Percentiles rank a stretch among this genome's conserved stretches.
These are phyloP conservation scores for Protophormia terraenovae DNA, from an alignment of 2,888 invertebrate genomes.

Conservation along the genomic window DNA sequence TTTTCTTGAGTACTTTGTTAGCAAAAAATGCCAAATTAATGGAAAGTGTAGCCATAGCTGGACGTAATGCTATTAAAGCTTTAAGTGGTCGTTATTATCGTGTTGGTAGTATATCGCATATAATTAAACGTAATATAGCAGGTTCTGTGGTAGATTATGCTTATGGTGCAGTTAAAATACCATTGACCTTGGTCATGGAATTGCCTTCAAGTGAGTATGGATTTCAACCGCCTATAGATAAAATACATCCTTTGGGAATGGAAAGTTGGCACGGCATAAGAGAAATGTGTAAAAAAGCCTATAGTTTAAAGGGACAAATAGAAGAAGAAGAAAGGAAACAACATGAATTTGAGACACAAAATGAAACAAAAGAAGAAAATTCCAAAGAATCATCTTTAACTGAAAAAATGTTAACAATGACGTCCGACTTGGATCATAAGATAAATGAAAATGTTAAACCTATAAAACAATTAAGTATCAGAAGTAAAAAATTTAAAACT, in stretches of 20 bases:
- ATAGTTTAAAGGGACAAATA: constrained; percentile 68
- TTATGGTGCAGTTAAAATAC: constrained; percentile 77
- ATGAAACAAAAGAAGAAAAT: background rate
- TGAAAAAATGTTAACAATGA: background rate
- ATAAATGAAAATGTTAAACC: background rate
- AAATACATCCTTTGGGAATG: constrained; percentile 77
- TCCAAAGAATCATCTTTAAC: background rate
- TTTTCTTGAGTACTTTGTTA: constrained; percentile 71
- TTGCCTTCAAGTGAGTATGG: constrained; percentile 78
- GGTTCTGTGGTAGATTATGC: constrained; percentile 81
- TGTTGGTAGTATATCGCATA: constrained; percentile 78
- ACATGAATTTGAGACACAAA: background rate
- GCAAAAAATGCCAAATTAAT: constrained; percentile 74
- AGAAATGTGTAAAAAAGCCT: constrained; percentile 79
- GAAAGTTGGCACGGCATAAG: constrained; percentile 81
- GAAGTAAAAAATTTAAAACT: background rate
- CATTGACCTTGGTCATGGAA: constrained; percentile 80
- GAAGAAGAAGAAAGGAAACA: constrained; percentile 15
- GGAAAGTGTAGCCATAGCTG: constrained; percentile 77
- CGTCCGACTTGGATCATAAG: background rate
- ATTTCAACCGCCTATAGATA: constrained; percentile 78
- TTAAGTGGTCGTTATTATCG: constrained; percentile 79
- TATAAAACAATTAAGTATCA: background rate
- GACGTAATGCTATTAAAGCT: constrained; percentile 76
- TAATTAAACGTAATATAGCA: constrained; percentile 76